A percentile compares a stretch with the other conserved stretches of the same genome.
phyloP scores from a whole-genome alignment of 1,140 invertebrate species.

The Neelides sp. region DNA sequence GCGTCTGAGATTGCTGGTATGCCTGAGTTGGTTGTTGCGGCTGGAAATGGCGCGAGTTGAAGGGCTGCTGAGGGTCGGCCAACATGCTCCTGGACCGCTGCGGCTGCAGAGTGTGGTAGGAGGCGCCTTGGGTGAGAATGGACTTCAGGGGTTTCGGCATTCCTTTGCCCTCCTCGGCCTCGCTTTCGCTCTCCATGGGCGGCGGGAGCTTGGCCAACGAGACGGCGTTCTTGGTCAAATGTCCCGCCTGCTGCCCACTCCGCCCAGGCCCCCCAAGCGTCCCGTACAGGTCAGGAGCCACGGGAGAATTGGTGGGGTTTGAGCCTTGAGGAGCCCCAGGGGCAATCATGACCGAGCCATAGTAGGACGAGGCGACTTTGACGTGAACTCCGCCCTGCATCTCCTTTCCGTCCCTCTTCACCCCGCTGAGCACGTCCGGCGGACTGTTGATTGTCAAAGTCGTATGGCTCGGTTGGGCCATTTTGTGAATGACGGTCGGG shows the following conservation, averaged over 20 bases:
- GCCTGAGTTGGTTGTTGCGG: slow-evolving; percentile 24
- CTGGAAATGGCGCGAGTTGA: slow-evolving; percentile 17
- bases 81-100: slow-evolving; percentile 25
- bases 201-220: slow-evolving; percentile 66
- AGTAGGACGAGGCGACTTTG: neutral
- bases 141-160: slow-evolving; percentile 20
- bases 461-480: too few relatives aligned
- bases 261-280: slow-evolving; percentile 11
- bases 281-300: slow-evolving; percentile 12
- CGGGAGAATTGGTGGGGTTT: neutral
- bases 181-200: slow-evolving; percentile 59
- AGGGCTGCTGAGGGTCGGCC: slow-evolving; percentile 10
- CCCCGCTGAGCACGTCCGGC: too few relatives aligned
- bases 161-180: slow-evolving; percentile 40
- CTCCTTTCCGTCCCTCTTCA: neutral
- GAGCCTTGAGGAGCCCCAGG: neutral
- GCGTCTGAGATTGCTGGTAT: too few relatives aligned
- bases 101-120: slow-evolving; percentile 30
- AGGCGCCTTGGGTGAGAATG: neutral
- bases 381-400: too few relatives aligned
- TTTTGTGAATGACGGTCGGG: slow-evolving; percentile 13
- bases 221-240: slow-evolving; percentile 52
- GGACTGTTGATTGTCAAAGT: too few relatives aligned
- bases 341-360: neutral
- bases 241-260: slow-evolving; percentile 20